These are phyloP conservation scores for Hepsetus odoe DNA, from an alignment of 2,113 vertebrate species.

Conservation along the genomic window DNA sequence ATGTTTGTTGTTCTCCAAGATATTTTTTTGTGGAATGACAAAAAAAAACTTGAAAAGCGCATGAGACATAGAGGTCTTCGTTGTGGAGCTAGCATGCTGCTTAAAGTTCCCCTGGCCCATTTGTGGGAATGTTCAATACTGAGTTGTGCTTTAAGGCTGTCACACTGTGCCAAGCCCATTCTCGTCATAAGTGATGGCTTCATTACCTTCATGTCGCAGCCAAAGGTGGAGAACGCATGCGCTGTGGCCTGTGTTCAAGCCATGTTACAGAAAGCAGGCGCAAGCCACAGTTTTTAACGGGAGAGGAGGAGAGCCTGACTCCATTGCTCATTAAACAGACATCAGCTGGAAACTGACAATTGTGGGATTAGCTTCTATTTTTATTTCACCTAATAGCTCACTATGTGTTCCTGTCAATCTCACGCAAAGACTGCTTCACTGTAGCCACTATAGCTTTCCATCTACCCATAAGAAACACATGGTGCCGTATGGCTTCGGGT, in stretches of 20 bases:
- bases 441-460: slow-evolving; percentile 19
- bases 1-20: slow-evolving; percentile 22
- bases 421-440: slow-evolving; percentile 50
- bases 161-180: slow-evolving; percentile 65
- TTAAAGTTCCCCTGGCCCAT: slow-evolving; percentile 17
- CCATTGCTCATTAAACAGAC: slow-evolving; percentile 62
- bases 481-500: slow-evolving; percentile 24
- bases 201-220: slow-evolving; percentile 68
- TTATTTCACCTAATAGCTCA: slow-evolving; percentile 64
- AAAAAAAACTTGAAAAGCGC: slow-evolving; percentile 6
- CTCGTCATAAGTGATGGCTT: slow-evolving; percentile 70
- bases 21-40: not conserved
- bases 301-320: slow-evolving; percentile 47
- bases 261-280: slow-evolving; percentile 72
- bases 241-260: slow-evolving; percentile 69
- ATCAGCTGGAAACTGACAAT: slow-evolving; percentile 66
- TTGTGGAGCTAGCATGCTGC: not conserved
- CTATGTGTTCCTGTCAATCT: slow-evolving; percentile 63
- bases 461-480: slow-evolving; percentile 24
- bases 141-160: slow-evolving; percentile 50
- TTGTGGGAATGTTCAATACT: slow-evolving; percentile 54
- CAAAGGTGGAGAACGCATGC: slow-evolving; percentile 71
- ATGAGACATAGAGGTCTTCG: not conserved
- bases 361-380: slow-evolving; percentile 60
- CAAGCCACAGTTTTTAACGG: slow-evolving; percentile 64